Evolutionary conservation across 2,888 invertebrate genomes (phyloP), one percentile per base, ranked within the genome.

Genomic region (Agonopterix subpropinquella): DNA sequence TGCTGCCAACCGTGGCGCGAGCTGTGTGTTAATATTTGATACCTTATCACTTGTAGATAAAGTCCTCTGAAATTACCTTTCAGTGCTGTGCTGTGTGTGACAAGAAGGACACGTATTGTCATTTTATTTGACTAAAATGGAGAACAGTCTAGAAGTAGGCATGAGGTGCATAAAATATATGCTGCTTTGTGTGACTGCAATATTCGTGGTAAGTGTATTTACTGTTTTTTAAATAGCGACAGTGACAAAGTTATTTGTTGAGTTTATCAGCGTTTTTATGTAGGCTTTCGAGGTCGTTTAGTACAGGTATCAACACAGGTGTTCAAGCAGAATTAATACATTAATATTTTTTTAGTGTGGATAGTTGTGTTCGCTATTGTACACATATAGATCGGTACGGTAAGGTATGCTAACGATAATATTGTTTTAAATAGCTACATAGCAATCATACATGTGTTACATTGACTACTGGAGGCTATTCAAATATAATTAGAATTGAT

Each of bases 151-250:
- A 51, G 91, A 92, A 73, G 85, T 92, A 28, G 93, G 94, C 61
- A 93, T 94, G 93, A 91, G 87, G 72, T 90, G 92, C 68, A 92
- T 94, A 51, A 95, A 95, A 77, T 95, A 94, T 67, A 90, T 94
- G 84, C 85, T 95, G 57, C 89, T 95, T 64, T 89, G 92, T 60
- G 93, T 95, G 62, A 94, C 94, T 71, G 90, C 93, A 28, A 91
- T 95, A 73, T 95, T 95, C 80, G 92, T 93, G 85, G 95, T 95
- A 75, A 92, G 94, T 91, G 28, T 28, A 28, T 28, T 28, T 64
- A 44, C 44, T 36, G 36, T 44, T 11, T 48, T 41, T 44, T 5
- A 41, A 41, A 41, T 36, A 42, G 44, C 41, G 13, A 8, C 52
- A 11, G n/a, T 10, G 7, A 7, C 1, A 5, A 28, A 5, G 7